Evolutionary conservation across 2,888 invertebrate genomes (phyloP), one percentile per base, ranked within the genome.

Genomic region (Sinelater perroti): DNA sequence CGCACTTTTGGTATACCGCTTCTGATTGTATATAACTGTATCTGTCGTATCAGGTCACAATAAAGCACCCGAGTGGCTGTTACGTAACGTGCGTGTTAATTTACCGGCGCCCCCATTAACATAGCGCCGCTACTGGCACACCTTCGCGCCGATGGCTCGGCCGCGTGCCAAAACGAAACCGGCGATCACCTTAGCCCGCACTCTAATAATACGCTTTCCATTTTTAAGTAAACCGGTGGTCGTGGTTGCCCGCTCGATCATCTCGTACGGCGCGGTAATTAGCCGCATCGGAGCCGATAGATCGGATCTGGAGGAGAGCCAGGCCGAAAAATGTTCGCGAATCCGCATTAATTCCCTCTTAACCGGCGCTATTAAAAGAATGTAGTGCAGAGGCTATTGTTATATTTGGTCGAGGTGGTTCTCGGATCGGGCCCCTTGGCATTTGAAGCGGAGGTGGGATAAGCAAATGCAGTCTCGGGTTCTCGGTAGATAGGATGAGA

Each of bases 11-110:
- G 33, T 38, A 44, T 20, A 18, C 11, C n/a, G 24, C 35, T 42
- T 52, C 28, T 42, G 33, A 18, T 42, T 35, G 56, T 49, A 42
- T 40, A 44, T 50, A 42, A 21, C 28, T 49, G 56, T 56, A 40
- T 33, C 18, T 49, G 42, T 18, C 30, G 10, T 46, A 20, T 10
- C n/a, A 17, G 20, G 21, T 20, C 18, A 40, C 14, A 40, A 40
- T 40, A 40, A 40, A 40, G 40, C 26, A 40, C 40, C 24, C 26
- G 40, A 40, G 38, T 38, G 38, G 20, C 20, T 40, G 40, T 40
- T 40, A 24, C 11, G 24, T 11, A 40, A 40, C 8, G 20, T 24
- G 24, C 20, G 40, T 20, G 40, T 40, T 40, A 40, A 24, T 18
- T 40, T 40, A 21, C n/a, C n/a, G 14, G 14, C 16, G 35, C n/a